These are phyloP conservation scores for Oreotrochilus melanogaster DNA, from an alignment of 2,113 vertebrate genomes.

Conservation along the genomic window DNA sequence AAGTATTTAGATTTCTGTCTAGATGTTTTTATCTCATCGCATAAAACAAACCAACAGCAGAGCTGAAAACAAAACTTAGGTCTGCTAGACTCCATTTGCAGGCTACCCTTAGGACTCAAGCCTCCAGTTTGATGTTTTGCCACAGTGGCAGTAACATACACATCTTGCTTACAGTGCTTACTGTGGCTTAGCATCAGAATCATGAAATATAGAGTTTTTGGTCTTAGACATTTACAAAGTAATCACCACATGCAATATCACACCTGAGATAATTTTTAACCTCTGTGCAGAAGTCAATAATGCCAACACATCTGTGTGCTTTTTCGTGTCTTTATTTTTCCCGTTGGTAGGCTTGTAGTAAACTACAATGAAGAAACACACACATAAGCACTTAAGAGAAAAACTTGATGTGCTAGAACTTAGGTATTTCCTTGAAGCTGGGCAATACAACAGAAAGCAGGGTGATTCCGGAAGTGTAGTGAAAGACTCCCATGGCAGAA, in stretches of 20 bases:
- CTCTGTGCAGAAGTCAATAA: not conserved
- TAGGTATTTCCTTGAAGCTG: not conserved
- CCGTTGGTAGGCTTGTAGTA: not conserved
- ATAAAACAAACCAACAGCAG: not conserved
- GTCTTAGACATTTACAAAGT: not conserved
- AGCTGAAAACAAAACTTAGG: not conserved
- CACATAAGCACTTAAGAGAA: not conserved
- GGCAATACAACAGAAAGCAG: not conserved
- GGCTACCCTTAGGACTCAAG: not conserved
- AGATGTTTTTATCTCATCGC: not conserved
- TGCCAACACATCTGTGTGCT: not conserved
- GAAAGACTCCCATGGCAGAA: not conserved
- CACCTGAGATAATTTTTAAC: not conserved
- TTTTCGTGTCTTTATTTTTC: not conserved
- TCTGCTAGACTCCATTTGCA: not conserved
- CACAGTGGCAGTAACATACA: not conserved
- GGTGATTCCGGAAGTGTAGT: not conserved
- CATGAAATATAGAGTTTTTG: not conserved
- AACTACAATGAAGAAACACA: not conserved
- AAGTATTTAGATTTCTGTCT: not conserved
- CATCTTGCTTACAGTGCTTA: fast-evolving
- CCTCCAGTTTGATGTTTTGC: not conserved
- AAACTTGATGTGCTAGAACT: not conserved
- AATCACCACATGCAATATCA: not conserved
- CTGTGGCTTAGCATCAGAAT: fast-evolving